These are phyloP conservation scores for Panurus biarmicus DNA, from an alignment of 2,113 vertebrate species.

Conservation along the genomic window DNA sequence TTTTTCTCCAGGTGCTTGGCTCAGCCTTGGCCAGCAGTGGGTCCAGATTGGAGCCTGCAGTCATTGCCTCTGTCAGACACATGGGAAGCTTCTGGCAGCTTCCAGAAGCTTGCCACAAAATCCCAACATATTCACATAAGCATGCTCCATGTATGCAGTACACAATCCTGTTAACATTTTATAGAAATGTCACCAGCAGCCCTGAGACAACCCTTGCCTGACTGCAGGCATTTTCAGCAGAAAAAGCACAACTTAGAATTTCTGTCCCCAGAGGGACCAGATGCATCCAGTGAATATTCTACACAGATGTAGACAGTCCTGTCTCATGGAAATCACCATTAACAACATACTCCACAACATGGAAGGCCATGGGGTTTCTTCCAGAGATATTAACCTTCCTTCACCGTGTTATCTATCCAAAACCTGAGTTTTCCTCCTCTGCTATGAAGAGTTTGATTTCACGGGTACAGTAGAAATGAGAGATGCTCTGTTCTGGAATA, in stretches of 20 bases:
- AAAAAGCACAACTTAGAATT: neutral
- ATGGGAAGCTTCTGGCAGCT: neutral
- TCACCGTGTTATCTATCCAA: neutral
- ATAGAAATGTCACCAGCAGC: neutral
- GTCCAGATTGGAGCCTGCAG: neutral
- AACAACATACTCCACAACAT: neutral
- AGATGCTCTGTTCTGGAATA: neutral
- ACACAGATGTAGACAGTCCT: neutral
- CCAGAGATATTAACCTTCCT: neutral
- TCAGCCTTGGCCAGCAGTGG: neutral
- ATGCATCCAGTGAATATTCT: neutral
- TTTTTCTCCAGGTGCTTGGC: neutral
- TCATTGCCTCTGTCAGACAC: neutral
- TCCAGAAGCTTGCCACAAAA: neutral
- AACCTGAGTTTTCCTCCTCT: neutral
- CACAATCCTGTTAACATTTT: neutral
- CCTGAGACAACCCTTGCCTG: neutral
- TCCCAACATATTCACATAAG: neutral
- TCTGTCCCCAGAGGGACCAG: neutral
- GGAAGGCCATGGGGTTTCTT: neutral
- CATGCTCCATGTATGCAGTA: too few species aligned
- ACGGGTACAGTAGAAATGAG: neutral
- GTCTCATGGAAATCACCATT: neutral
- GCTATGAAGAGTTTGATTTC: neutral
- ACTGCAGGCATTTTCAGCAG: neutral